Conservation (phyloP, 2,113 vertebrate species). For the Hemibagrus wyckioides region DNA sequence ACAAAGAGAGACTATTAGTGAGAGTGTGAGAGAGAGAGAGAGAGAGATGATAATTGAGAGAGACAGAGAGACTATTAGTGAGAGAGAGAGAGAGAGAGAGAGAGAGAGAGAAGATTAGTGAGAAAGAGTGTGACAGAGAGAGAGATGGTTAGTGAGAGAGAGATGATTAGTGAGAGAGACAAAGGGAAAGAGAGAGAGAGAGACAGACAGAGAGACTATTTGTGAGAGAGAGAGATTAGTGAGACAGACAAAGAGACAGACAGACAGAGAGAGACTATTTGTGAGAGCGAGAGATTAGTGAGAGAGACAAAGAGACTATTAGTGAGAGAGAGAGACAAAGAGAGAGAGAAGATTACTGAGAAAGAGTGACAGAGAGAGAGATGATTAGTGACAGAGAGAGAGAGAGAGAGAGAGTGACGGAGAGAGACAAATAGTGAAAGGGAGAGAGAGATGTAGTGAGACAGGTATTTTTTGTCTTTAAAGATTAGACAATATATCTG, state of each 20-base stretch:
- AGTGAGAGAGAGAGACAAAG: neutral
- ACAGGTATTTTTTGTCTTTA: no score
- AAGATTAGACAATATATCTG: neutral
- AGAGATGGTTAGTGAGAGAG: neutral
- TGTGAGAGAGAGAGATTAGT: no score
- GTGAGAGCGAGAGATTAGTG: no score
- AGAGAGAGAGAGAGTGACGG: neutral
- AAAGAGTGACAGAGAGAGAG: neutral
- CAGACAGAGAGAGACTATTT: neutral
- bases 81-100: neutral
- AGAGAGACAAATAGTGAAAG: neutral
- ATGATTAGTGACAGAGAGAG: neutral
- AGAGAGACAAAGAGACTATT: neutral
- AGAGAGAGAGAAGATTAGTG: no score
- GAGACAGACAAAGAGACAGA: neutral
- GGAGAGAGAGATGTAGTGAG: no score
- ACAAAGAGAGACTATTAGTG: neutral
- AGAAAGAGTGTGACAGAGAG: neutral
- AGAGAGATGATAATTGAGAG: conserved; percentile 20
- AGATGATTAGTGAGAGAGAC: no score
- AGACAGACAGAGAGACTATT: no score
- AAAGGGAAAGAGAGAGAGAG: neutral
- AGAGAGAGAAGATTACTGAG: neutral
- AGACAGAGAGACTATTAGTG: neutral
- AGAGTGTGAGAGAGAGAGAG: conserved; percentile 45